Evolutionary conservation across 2,113 vertebrate species (phyloP).

Genomic region (Castor canadensis): DNA sequence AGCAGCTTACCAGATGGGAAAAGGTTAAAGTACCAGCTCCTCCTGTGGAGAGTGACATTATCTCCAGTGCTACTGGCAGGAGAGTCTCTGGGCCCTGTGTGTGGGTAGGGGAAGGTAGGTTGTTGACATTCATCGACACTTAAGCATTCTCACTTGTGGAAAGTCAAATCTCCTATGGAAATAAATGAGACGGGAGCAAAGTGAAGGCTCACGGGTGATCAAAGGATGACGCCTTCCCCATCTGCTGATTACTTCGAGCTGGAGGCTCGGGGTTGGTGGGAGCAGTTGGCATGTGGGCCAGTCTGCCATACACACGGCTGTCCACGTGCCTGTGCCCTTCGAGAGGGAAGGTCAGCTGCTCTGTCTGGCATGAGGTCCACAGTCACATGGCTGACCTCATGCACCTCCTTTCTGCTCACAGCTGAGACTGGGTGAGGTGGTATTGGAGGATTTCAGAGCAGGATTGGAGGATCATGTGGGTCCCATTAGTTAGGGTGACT

Average conservation of each 20-base stretch:
- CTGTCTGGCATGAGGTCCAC: not conserved
- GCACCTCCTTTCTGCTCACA: not conserved
- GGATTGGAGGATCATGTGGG: too few relatives aligned
- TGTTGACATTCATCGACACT: too few relatives aligned
- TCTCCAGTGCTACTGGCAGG: not conserved
- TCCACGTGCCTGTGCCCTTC: not conserved
- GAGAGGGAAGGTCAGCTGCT: not conserved
- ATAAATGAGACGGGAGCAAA: not conserved
- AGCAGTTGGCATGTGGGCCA: not conserved
- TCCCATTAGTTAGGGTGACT: not conserved
- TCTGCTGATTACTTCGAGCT: not conserved
- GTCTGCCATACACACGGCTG: not conserved
- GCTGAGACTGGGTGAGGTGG: not conserved
- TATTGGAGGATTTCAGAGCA: not conserved
- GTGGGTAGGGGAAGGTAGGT: not conserved
- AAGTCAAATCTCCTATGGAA: not conserved
- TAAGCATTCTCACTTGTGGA: not conserved
- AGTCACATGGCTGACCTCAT: not conserved
- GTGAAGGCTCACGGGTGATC: not conserved
- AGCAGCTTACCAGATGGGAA: not conserved
- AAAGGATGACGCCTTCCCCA: not conserved
- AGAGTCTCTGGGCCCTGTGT: too few relatives aligned
- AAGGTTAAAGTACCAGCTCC: not conserved
- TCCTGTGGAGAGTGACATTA: not conserved
- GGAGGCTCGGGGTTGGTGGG: not conserved